Conservation (phyloP, 2,797 vertebrate species). For the Scarus forsteni region DNA sequence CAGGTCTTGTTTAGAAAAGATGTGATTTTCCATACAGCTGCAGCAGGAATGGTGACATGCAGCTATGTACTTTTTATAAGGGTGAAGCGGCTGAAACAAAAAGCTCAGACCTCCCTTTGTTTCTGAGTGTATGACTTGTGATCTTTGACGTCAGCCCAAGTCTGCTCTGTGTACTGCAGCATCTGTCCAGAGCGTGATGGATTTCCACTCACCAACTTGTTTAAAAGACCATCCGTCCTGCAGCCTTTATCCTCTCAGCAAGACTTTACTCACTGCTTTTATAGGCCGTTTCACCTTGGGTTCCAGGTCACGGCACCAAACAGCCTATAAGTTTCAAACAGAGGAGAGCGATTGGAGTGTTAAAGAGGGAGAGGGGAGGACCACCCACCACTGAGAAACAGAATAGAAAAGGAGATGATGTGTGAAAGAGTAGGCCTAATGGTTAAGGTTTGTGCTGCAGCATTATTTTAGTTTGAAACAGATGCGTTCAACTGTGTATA, state of each 20-base stretch:
- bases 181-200: conserved; percentile 49
- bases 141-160: conserved; percentile 9
- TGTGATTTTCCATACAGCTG: no score
- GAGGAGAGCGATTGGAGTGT: conserved; percentile 48
- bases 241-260: conserved; percentile 50
- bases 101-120: neutral
- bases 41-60: no score
- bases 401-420: conserved; percentile 10
- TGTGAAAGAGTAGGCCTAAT: conserved; percentile 2
- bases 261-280: conserved; percentile 66
- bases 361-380: conserved; percentile 23
- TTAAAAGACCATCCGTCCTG: conserved; percentile 60
- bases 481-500: neutral
- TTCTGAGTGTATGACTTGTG: neutral
- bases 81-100: neutral
- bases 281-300: conserved; percentile 73
- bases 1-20: no score
- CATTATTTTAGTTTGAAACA: conserved; percentile 3
- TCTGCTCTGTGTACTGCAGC: conserved; percentile 22
- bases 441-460: neutral
- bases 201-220: conserved; percentile 54
- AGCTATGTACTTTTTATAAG: neutral
- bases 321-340: conserved; percentile 54
- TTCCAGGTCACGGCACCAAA: conserved; percentile 68
- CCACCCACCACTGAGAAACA: neutral